phyloP scores from a whole-genome alignment of 2,888 invertebrate species.

The Epinotia nisella region DNA sequence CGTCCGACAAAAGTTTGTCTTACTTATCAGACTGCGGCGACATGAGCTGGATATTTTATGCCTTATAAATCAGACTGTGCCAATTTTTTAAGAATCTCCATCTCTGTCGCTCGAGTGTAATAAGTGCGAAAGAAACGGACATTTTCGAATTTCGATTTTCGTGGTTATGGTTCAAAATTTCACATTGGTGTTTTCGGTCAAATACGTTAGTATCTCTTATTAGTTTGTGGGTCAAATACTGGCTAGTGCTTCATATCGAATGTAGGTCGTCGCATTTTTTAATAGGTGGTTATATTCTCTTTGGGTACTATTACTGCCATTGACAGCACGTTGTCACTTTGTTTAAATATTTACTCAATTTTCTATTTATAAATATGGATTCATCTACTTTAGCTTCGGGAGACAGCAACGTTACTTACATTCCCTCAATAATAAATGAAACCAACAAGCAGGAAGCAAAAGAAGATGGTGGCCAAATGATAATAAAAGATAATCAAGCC shows the following conservation, averaged over 20 bases:
- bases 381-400: conserved; percentile 38
- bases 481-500: conserved; percentile 43
- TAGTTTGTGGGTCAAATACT: conserved; percentile 2
- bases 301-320: background rate
- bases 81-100: too few species aligned
- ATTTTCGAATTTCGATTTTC: too few species aligned
- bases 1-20: too few species aligned
- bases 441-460: conserved; percentile 15
- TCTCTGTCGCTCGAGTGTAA: too few species aligned
- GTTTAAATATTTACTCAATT: conserved; percentile 11
- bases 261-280: conserved; percentile 10
- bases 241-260: background rate
- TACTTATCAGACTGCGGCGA: too few species aligned
- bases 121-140: too few species aligned
- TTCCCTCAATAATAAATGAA: conserved; percentile 17
- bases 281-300: too few species aligned
- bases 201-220: too few species aligned
- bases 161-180: too few species aligned
- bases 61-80: too few species aligned
- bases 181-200: background rate
- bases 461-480: conserved; percentile 12
- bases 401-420: conserved; percentile 23
- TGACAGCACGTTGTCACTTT: conserved; percentile 29
- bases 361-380: conserved; percentile 39
- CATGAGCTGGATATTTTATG: too few species aligned